phyloP scores from a whole-genome alignment of 1,140 invertebrate genomes.

The Coelopa frigida region DNA sequence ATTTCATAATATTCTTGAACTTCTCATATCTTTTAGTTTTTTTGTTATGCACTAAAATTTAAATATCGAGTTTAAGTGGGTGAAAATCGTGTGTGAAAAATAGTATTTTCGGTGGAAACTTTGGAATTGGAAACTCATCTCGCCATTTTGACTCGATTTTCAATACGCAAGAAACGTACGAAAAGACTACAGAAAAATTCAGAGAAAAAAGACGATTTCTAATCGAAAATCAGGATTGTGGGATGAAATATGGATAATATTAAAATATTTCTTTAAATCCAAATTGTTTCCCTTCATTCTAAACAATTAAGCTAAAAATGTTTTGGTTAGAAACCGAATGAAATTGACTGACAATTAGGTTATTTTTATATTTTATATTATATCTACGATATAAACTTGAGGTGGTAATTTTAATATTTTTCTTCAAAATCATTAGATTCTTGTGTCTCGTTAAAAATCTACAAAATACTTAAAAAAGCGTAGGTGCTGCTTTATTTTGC shows the following conservation, averaged over 20 bases:
- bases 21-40: too few relatives aligned
- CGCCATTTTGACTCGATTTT: conserved; percentile 38
- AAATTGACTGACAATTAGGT: neutral
- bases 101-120: conserved; percentile 20
- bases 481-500: conserved; percentile 3
- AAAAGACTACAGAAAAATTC: conserved; percentile 13
- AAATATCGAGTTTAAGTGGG: too few relatives aligned
- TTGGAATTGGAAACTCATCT: conserved; percentile 34
- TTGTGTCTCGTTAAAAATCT: neutral
- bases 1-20: too few relatives aligned
- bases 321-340: neutral
- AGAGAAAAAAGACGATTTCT: conserved; percentile 8
- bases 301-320: conserved; percentile 14
- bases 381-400: neutral
- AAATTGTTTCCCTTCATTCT: conserved; percentile 17
- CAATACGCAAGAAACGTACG: conserved; percentile 21
- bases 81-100: conserved; percentile 19
- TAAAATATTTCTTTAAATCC: conserved; percentile 15
- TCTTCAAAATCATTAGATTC: too few relatives aligned
- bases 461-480: conserved; percentile 3
- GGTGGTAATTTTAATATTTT: too few relatives aligned
- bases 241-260: conserved; percentile 7
- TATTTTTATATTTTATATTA: too few relatives aligned
- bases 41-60: too few relatives aligned
- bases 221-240: conserved; percentile 7